Base-by-base conservation (phyloP, 1,140 invertebrate species). In the Drosophila pandora region DNA sequence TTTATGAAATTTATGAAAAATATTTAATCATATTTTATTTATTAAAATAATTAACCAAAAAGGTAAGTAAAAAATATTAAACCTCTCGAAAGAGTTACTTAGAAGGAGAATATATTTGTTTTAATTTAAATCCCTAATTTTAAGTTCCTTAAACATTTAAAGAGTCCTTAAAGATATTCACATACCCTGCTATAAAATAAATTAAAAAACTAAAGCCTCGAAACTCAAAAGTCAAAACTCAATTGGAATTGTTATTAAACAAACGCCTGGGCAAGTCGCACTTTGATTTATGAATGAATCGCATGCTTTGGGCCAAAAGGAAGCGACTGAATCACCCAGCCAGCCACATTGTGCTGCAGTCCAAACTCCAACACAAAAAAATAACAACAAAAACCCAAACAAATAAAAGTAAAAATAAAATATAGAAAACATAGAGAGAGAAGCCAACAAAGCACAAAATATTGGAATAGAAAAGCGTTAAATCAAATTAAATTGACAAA, bases 401-500 rank as follows among this genome's bases (percentile, higher is more conserved):
- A 12, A 32, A 28, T 28, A 28, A 28, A 28, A 28, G 25, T 37
- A 37, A 37, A 32, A 8, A 32, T 10, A 25, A 59, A 22, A 28
- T 5, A 0, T 21, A 8, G 25, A 12, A 8, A 47, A 57, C 10
- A 28, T 49, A 53, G 30, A 68, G 25, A 53, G 30, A 68, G 25
- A 58, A 50, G 3, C 4, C 39, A 17, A 41, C 13, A 21, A 62
- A 39, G 32, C 60, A 13, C 23, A 37, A 41, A 62, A 21, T 60
- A 59, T 57, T 60, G 48, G 55, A 76, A 76, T 59, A 61, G 56
- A 67, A 67, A 63, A 56, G 68, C 59, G 41, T 47, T 81, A 79
- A 76, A 79, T 76, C 62, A 72, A 79, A 79, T 85, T 79, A 61
- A 80, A 73, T 85, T 69, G 72, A 80, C 76, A 85, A 80, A 79